Evolutionary conservation across 1,140 invertebrate species (phyloP).

Genomic region (Anoplophora glabripennis): DNA sequence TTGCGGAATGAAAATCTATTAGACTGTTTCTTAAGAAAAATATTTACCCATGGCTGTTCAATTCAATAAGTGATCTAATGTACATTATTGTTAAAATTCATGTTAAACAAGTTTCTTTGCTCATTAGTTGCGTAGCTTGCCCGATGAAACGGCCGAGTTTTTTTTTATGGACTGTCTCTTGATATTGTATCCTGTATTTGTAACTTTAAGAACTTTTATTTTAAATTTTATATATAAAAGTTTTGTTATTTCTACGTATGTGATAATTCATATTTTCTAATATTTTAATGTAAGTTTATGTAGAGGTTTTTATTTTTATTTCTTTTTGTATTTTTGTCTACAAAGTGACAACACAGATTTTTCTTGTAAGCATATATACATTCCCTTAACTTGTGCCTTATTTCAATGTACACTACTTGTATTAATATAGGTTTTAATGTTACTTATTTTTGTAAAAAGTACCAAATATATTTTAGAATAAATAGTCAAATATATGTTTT

Average conservation of each 20-base stretch:
- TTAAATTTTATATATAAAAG: slow-evolving; percentile 6
- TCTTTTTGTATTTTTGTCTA: not conserved
- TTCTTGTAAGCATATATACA: slow-evolving; percentile 12
- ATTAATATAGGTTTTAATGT: slow-evolving; percentile 11
- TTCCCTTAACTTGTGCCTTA: slow-evolving; percentile 15
- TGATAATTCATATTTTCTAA: slow-evolving; percentile 10
- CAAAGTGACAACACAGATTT: slow-evolving; percentile 4
- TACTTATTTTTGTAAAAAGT: slow-evolving; percentile 15
- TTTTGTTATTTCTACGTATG: slow-evolving; percentile 9
- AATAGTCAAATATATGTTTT: too few species aligned
- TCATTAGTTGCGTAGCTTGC: slow-evolving; percentile 6
- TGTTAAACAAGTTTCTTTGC: slow-evolving; percentile 1
- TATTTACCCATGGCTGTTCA: slow-evolving; percentile 9
- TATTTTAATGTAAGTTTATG: slow-evolving; percentile 6
- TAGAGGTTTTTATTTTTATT: not conserved
- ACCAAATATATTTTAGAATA: slow-evolving; percentile 15
- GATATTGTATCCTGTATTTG: not conserved
- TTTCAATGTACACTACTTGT: slow-evolving; percentile 1
- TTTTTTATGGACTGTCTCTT: not conserved
- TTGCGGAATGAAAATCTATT: not conserved
- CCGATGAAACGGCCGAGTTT: slow-evolving; percentile 1
- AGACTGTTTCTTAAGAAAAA: slow-evolving; percentile 6
- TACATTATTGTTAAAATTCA: slow-evolving; percentile 15
- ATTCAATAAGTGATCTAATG: slow-evolving; percentile 8
- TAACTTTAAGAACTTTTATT: slow-evolving; percentile 1